phyloP scores from a whole-genome alignment of 2,113 vertebrate species.

The Theristicus caerulescens region DNA sequence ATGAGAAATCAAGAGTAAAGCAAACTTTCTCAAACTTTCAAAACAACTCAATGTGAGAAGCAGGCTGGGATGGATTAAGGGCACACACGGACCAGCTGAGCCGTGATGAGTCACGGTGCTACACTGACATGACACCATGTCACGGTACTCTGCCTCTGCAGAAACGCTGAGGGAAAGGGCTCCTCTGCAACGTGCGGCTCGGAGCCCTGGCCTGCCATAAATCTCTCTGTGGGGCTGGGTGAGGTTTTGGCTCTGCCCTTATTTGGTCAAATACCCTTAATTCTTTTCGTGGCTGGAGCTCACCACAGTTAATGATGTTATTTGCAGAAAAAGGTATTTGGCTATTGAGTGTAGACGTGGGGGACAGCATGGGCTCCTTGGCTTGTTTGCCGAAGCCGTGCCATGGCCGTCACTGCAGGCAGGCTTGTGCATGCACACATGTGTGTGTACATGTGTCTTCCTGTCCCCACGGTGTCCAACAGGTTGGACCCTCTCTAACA shows the following conservation, averaged over 20 bases:
- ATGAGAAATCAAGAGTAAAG: conserved; percentile 24
- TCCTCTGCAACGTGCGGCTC: accelerated
- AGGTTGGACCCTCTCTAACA: not conserved
- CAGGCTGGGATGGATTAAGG: not conserved
- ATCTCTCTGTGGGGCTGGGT: not conserved
- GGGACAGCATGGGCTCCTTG: not conserved
- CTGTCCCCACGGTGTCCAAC: not conserved
- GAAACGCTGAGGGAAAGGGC: not conserved
- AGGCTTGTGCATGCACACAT: accelerated
- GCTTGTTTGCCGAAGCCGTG: not conserved
- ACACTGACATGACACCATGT: not conserved
- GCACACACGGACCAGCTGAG: accelerated
- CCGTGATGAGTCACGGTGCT: not conserved
- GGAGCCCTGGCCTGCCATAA: not conserved
- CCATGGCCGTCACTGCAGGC: no score
- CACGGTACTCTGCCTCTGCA: not conserved
- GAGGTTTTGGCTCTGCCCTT: not conserved
- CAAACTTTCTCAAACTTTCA: conserved; percentile 56
- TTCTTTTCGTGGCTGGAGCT: not conserved
- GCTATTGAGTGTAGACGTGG: not conserved
- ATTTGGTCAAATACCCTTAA: not conserved
- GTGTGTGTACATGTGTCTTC: no score
- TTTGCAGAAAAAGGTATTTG: not conserved
- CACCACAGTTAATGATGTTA: not conserved
- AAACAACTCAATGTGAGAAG: not conserved